These are phyloP conservation scores for Thrips palmi DNA, from an alignment of 1,140 invertebrate genomes.

Conservation along the genomic window DNA sequence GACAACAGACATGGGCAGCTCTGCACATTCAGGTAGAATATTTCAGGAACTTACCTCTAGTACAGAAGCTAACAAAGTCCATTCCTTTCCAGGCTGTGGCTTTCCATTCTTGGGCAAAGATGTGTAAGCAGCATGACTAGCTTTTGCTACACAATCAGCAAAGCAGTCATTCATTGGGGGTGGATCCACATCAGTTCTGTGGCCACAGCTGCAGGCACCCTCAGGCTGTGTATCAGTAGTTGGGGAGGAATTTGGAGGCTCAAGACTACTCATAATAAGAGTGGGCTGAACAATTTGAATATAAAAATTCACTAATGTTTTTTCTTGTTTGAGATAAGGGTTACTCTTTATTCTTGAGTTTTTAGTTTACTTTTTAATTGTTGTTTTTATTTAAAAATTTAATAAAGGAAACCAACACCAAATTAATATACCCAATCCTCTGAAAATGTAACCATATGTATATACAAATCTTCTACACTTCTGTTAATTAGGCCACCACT, in stretches of 20 bases:
- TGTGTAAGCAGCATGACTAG: slow-evolving; percentile 9
- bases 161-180: too few species aligned
- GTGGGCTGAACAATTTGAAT: too few species aligned
- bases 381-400: too few species aligned
- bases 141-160: slow-evolving; percentile 10
- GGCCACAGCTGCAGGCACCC: too few species aligned
- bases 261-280: too few species aligned
- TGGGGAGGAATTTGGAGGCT: too few species aligned
- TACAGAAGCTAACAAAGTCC: slow-evolving; percentile 66
- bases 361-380: too few species aligned
- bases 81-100: slow-evolving; percentile 34
- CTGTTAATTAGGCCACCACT: slow-evolving; percentile 16
- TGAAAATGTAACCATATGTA: slow-evolving; percentile 8
- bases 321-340: slow-evolving; percentile 2
- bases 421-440: too few species aligned
- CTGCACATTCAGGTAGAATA: too few species aligned
- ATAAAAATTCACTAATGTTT: slow-evolving; percentile 13
- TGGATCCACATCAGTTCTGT: too few species aligned
- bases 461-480: neutral
- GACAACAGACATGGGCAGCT: neutral
- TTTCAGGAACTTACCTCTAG: slow-evolving; percentile 36
- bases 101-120: slow-evolving; percentile 14
- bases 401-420: too few species aligned
- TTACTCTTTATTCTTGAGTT: slow-evolving; percentile 6
- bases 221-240: too few species aligned